A percentile compares a stretch with the other conserved stretches of the same genome.
Conservation (phyloP, 2,888 invertebrate species). For the Andrena haemorrhoa region DNA sequence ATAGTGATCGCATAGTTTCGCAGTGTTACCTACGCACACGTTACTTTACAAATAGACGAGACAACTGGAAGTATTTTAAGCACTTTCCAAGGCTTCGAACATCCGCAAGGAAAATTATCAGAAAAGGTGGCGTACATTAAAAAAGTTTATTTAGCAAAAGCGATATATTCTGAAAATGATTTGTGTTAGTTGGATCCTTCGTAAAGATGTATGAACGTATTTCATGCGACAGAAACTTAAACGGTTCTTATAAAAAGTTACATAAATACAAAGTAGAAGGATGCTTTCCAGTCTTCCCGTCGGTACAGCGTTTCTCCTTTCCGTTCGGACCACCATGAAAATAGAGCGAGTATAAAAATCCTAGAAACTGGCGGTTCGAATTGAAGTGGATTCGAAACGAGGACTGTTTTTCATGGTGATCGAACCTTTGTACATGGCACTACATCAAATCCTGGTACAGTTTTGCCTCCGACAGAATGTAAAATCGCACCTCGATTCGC, state of each 20-base stretch:
- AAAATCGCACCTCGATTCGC: conserved; percentile 15
- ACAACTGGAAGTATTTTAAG: conserved; percentile 50
- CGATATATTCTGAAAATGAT: conserved; percentile 11
- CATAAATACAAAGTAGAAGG: conserved; percentile 15
- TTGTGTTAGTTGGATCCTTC: background rate
- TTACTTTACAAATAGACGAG: conserved; percentile 48
- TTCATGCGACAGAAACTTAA: conserved; percentile 4
- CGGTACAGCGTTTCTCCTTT: background rate
- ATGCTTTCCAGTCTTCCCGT: conserved; percentile 58
- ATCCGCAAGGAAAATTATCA: background rate
- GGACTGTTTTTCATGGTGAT: conserved; percentile 29
- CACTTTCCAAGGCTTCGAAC: background rate
- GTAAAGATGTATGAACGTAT: background rate
- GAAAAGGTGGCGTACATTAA: conserved; percentile 7
- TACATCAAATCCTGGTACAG: conserved; percentile 27
- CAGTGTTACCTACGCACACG: conserved; percentile 52
- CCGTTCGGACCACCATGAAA: conserved; percentile 38
- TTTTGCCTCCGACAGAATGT: background rate
- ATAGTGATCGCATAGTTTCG: conserved; percentile 54
- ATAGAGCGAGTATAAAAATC: conserved; percentile 58
- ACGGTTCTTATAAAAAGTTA: conserved; percentile 1
- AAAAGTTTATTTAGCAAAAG: conserved; percentile 7
- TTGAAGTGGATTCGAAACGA: conserved; percentile 42
- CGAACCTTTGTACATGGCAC: conserved; percentile 55
- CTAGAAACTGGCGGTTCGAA: conserved; percentile 50